A percentile compares a stretch with the other conserved stretches of the same genome.
phyloP scores from a whole-genome alignment of 2,888 invertebrate species.

The Tineola bisselliella region DNA sequence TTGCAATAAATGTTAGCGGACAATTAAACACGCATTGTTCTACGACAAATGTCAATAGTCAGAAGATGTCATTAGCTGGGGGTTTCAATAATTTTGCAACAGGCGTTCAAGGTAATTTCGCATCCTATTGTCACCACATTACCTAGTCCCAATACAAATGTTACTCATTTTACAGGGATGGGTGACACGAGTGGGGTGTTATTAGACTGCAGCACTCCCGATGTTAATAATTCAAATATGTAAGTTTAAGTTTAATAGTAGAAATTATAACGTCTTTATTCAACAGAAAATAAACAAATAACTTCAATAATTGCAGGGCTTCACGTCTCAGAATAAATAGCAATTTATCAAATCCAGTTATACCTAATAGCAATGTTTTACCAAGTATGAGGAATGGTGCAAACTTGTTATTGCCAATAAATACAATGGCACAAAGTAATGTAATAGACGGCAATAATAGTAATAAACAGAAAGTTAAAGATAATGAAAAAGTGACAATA shows the following conservation, averaged over 20 bases:
- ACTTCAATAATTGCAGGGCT: background rate
- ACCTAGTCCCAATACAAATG: too few relatives aligned
- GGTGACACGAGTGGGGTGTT: background rate
- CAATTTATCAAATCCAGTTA: background rate
- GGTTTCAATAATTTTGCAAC: constrained; percentile 40
- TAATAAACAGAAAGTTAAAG: constrained; percentile 17
- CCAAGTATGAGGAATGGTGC: background rate
- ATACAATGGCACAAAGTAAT: background rate
- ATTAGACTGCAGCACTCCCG: background rate
- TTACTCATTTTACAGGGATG: too few relatives aligned
- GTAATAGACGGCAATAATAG: background rate
- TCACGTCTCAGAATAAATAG: background rate
- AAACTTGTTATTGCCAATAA: background rate
- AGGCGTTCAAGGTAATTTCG: too few relatives aligned
- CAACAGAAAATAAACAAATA: too few relatives aligned
- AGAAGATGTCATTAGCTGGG: constrained; percentile 26
- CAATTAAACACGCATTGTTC: background rate
- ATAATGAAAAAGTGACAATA: constrained; percentile 42
- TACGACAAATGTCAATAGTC: background rate
- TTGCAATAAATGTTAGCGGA: background rate
- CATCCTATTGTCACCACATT: too few relatives aligned
- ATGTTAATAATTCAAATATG: background rate
- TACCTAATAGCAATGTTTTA: background rate
- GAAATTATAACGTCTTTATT: too few relatives aligned
- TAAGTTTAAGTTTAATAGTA: background rate